Percentiles rank a stretch among this genome's conserved stretches.
Conservation (phyloP, 2,888 invertebrate species). For the Watsonalla binaria region DNA sequence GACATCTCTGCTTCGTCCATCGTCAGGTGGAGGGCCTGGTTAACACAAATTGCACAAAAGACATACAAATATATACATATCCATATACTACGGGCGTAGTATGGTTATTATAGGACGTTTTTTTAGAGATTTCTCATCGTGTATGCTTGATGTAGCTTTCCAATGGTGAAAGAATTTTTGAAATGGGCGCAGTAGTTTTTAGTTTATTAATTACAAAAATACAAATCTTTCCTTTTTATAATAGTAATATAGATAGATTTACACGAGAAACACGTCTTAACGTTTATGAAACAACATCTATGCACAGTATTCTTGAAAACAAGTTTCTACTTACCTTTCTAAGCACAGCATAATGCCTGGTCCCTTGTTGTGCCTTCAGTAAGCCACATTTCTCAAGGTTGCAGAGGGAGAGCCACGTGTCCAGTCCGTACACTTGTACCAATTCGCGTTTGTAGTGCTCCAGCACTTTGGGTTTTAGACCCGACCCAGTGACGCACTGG, state of each 20-base stretch:
- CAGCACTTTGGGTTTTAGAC: slow-evolving; percentile 92
- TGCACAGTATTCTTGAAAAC: background rate
- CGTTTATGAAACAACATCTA: background rate
- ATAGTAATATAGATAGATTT: no score
- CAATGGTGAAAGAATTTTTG: no score
- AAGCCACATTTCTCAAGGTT: slow-evolving; percentile 94
- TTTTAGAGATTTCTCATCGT: no score
- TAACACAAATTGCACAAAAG: background rate
- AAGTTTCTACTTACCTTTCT: slow-evolving; percentile 77
- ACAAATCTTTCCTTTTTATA: no score
- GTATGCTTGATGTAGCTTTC: no score
- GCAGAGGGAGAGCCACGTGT: slow-evolving; percentile 87
- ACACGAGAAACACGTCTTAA: no score
- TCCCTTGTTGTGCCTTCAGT: slow-evolving; percentile 85
- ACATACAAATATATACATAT: no score
- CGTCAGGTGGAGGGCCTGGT: slow-evolving; percentile 87
- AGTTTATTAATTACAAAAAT: no score
- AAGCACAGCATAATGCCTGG: slow-evolving; percentile 85
- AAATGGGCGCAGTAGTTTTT: no score
- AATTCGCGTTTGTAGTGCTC: slow-evolving; percentile 81
- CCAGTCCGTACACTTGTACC: slow-evolving; percentile 90
- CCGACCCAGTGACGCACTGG: slow-evolving; percentile 95
- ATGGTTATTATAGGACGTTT: no score
- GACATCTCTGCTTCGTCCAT: slow-evolving; percentile 93
- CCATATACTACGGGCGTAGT: no score